These are phyloP conservation scores for Carapus acus DNA, from an alignment of 2,797 vertebrate genomes.

Conservation along the genomic window DNA sequence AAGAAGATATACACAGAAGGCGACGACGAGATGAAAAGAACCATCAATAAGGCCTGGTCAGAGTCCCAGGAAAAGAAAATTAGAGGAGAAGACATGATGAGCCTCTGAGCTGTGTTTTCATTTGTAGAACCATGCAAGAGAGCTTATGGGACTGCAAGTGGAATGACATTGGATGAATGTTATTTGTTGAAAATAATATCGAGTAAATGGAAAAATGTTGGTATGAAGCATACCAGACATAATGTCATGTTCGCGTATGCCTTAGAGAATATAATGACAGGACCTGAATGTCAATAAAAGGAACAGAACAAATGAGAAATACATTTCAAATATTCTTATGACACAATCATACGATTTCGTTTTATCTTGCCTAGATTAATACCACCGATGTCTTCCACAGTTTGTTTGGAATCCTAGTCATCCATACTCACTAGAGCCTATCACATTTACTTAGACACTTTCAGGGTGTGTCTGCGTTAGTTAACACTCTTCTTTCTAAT, in stretches of 20 bases:
- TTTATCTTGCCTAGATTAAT: too few relatives aligned
- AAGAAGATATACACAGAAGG: constrained; percentile 96
- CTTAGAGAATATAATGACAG: too few relatives aligned
- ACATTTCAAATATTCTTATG: too few relatives aligned
- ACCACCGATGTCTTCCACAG: too few relatives aligned
- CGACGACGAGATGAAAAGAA: constrained; percentile 98
- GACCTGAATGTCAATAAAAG: too few relatives aligned
- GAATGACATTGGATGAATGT: constrained; percentile 22
- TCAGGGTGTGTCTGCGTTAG: too few relatives aligned
- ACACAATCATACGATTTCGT: too few relatives aligned
- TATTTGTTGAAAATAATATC: constrained; percentile 7
- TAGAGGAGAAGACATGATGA: constrained; percentile 81
- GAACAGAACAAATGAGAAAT: too few relatives aligned
- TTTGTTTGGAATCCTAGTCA: too few relatives aligned
- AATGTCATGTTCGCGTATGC: neutral
- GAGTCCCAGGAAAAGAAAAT: constrained; percentile 95
- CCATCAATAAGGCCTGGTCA: constrained; percentile 96
- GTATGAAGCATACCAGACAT: constrained; percentile 2
- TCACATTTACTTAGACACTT: too few relatives aligned
- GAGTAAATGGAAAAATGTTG: constrained; percentile 1
- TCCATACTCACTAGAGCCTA: too few relatives aligned
- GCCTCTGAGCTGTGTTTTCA: constrained; percentile 69
- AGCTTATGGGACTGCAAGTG: constrained; percentile 2
- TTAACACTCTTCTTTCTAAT: too few relatives aligned
- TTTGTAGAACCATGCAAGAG: constrained; percentile 17